Base-by-base conservation (phyloP, 92 coral and sea anemone species). In the Palythoa caribaeorum region DNA sequence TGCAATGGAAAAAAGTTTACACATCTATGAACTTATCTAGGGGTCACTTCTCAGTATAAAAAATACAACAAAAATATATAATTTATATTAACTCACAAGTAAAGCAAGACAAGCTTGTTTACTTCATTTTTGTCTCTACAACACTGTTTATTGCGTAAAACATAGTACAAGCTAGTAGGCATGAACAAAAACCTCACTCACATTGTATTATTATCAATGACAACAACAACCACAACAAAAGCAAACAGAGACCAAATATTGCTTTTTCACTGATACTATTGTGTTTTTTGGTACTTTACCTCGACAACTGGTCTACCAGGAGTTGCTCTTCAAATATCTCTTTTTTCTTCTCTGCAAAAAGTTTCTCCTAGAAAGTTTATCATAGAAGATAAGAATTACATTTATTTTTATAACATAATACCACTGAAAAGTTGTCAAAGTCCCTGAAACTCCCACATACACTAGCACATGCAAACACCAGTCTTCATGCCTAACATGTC, bases 261-360 rank as follows among this genome's bases (percentile, higher is more conserved):
- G 62, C 62, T 55, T 55, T 51, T 55, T 55, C 62, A 55, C 62
- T 9, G 12, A 55, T 55, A 55, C 62, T 55, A 55, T 55, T 55
- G 9, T 54, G 62, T 55, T 15, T 16, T 19, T 5, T 12, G 38
- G 9, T 17, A 90, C 12, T 10, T 37, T 89, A 95, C 99, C 98
- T 95, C 36, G 98, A 94, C 50, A 97, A 88, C 87, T 97, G 98
- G 78, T 97, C 99, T 2, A 93, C 98, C 38, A 97, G 86, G 19
- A 97, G 89, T 8, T 98, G 94, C 85, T 97, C 99, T 71, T 93
- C 95, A 87, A 97, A 88, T 70, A 94, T 76, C 37, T 97, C 99
- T 71, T 95, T 97, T 65, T 95, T 97, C 94, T 94, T 96, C 37
- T 94, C 94, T n/a, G 91, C 83, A 88, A 90, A 92, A n/a, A 97